Evolutionary conservation across 2,113 vertebrate genomes (phyloP), one percentile per base, ranked within the genome.

Genomic region (Hucho hucho): DNA sequence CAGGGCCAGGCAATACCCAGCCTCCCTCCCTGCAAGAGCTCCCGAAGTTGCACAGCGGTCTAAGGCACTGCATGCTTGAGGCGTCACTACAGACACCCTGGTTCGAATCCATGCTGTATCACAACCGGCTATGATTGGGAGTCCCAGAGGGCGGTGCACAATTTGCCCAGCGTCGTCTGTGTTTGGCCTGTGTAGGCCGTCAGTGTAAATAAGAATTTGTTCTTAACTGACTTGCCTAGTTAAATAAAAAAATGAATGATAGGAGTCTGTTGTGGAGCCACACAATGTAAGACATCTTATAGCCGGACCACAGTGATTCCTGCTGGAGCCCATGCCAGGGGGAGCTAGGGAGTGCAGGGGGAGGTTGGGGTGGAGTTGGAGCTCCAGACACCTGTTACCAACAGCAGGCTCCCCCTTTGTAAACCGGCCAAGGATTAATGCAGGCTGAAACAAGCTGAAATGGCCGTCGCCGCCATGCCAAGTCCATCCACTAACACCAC

Each of bases 301-400:
- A 72, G 79, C 74, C 69, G 74, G 79, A 79, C 75, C 74, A 18
- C 59, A 68, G 69, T 6, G 1, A 24, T 6, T 53, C 18, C 69
- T 37, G 22, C 69, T 32, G 22, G 58, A 26, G 75, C 72, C 77
- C 46, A 59, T 76, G 79, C 61, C 46, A 47, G 58, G 47, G 70
- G 24, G 70, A 46, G 32, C 16, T n/a, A 26, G 75, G 74, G 67
- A 74, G 49, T 3, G 37, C 37, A 9, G 9, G 37, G 37, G 37
- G 37, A 37, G 37, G 9, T 43, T 43, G 37, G 37, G 37, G 9
- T 11, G 16, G 49, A 75, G 26, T 4, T 74, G 68, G 74, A 73
- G 80, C 73, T 82, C 56, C 65, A 29, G 79, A 87, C 91, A 91
- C 89, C 87, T 90, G 88, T 87, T 89, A 78, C 74, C 69, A 75